Base-by-base conservation (phyloP, 2,888 invertebrate genomes). In the Trichogramma dendrolimi region DNA sequence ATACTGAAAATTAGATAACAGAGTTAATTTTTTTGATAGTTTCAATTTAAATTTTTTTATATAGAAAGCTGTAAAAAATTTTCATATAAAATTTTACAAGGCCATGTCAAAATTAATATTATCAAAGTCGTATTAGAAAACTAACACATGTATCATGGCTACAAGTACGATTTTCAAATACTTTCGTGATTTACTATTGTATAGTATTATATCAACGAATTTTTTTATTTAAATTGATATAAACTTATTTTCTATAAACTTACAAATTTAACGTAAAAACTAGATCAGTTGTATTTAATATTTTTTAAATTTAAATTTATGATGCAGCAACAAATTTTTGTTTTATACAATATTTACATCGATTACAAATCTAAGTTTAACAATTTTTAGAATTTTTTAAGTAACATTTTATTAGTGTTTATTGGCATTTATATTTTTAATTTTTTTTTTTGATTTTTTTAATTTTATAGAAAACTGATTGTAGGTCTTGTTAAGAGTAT, bases 391-490 rank as follows among this genome's bases (percentile, higher is more conserved):
- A 52, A 50, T 53, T 14, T 52, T 14, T 6, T 54, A 41, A 40
- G 38, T 60, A 57, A 60, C 59, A 52, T 63, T 60, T 47, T 46
- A 42, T 54, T 57, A 60, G 60, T 60, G 39, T 54, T 11, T 42
- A 38, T 61, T 63, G 27, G 27, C 27, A 27, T 40, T 11, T 59
- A 53, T 49, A 50, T 53, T 14, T 52, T 14, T 6, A 58, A 47
- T 44, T 46, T 60, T 60, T 63, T 62, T 55, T 63, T 60, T 47
- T 46, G 39, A 50, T 57, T 63, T 63, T 60, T 43, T 54, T 11
- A 46, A 38, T 61, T 63, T 63, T 58, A 54, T 48, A 48, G 27
- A 48, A 27, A 27, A 27, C 27, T 27, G 27, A 27, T 27, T 27
- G 27, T 27, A 27, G 27, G 27, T 27, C 27, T 27, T 27, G 27